Conservation (phyloP, 2,888 invertebrate genomes). For the Xanthia icteritia region DNA sequence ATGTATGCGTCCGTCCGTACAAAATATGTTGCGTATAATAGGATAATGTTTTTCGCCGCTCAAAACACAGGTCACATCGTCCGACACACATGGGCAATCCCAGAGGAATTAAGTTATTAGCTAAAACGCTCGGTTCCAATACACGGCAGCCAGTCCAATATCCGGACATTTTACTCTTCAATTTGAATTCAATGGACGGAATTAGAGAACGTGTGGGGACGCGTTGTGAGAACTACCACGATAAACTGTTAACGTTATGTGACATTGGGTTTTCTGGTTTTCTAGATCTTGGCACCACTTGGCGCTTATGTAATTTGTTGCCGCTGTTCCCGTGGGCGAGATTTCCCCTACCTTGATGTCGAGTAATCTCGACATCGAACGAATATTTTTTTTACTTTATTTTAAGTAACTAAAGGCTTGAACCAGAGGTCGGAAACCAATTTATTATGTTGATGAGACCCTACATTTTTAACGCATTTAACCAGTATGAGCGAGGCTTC, state of each 20-base stretch:
- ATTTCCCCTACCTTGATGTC: constrained; percentile 8
- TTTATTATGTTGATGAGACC: constrained; percentile 53
- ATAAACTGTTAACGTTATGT: constrained; percentile 82
- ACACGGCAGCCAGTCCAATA: constrained; percentile 76
- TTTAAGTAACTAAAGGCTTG: constrained; percentile 39
- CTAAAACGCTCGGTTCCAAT: constrained; percentile 83
- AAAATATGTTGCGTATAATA: constrained; percentile 52
- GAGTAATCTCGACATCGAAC: constrained; percentile 61
- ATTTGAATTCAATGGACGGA: constrained; percentile 89
- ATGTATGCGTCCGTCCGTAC: constrained; percentile 18
- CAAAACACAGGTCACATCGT: constrained; percentile 67
- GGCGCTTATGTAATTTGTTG: constrained; percentile 70
- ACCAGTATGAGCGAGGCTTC: constrained; percentile 43
- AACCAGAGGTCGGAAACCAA: constrained; percentile 46
- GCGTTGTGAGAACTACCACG: constrained; percentile 74
- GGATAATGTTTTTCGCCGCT: constrained; percentile 64
- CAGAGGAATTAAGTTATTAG: constrained; percentile 89
- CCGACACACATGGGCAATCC: constrained; percentile 81
- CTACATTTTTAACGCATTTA: constrained; percentile 44
- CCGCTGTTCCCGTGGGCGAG: constrained; percentile 55
- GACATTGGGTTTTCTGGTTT: constrained; percentile 76
- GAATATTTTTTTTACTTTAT: constrained; percentile 40
- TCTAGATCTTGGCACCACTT: constrained; percentile 70
- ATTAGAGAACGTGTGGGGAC: constrained; percentile 83
- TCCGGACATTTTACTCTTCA: constrained; percentile 85